Evolutionary conservation across 2,888 invertebrate genomes (phyloP).

Genomic region (Thysanoteuthis rhombus): DNA sequence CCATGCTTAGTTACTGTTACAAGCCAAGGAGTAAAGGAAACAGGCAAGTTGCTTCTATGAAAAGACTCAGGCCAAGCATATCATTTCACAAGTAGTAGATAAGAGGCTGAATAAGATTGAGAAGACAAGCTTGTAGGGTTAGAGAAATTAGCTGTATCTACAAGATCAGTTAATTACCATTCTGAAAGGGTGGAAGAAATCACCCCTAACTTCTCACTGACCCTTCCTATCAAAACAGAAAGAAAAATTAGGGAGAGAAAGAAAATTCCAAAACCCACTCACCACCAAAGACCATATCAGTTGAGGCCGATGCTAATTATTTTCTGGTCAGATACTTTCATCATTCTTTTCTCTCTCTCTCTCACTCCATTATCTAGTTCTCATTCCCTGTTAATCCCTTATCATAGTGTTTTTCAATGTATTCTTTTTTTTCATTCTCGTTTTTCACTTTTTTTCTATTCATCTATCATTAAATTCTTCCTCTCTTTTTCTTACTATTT

Average conservation of each 20-base stretch:
- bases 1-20: not conserved
- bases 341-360: not conserved
- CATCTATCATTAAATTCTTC: not conserved
- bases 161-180: not conserved
- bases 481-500: not conserved
- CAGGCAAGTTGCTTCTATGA: not conserved
- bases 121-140: not conserved
- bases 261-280: not conserved
- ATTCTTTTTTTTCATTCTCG: no score
- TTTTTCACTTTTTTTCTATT: no score
- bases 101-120: not conserved
- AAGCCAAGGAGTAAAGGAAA: not conserved
- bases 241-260: not conserved
- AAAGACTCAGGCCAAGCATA: not conserved
- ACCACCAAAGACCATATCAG: not conserved
- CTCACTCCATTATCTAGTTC: not conserved
- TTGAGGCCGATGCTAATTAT: not conserved
- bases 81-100: not conserved
- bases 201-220: not conserved
- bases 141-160: not conserved
- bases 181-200: not conserved
- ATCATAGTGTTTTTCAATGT: no score
- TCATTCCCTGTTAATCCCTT: not conserved
- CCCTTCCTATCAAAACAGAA: not conserved
- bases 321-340: not conserved